A percentile compares a stretch with the other conserved stretches of the same genome.
phyloP scores from a whole-genome alignment of 2,797 vertebrate genomes.

The Spatula versicolor region DNA sequence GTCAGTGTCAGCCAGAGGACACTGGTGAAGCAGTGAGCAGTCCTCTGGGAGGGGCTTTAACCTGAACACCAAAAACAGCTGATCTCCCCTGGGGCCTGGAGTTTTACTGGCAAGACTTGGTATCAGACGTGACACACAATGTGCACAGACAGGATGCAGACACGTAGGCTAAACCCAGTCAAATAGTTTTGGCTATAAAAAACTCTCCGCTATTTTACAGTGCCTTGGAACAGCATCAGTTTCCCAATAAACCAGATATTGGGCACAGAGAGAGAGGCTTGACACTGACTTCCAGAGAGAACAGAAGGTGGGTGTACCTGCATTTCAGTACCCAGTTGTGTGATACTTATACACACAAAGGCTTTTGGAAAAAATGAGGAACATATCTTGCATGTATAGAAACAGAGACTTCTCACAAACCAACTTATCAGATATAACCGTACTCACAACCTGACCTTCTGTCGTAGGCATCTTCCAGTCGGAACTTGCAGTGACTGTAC shows the following conservation, averaged over 20 bases:
- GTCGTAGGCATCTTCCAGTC: rapidly evolving
- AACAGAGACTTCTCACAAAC: background rate
- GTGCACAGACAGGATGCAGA: background rate
- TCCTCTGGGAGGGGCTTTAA: background rate
- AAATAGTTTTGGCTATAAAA: background rate
- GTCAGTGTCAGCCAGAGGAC: background rate
- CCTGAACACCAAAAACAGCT: background rate
- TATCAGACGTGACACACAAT: background rate
- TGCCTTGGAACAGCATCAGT: background rate
- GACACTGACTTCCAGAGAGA: background rate
- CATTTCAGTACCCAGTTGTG: background rate
- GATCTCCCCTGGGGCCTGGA: rapidly evolving
- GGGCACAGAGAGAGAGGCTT: background rate
- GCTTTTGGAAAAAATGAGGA: background rate
- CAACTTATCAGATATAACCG: background rate
- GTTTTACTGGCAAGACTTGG: background rate
- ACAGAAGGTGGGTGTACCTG: background rate
- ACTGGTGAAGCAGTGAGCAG: background rate
- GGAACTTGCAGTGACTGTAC: background rate
- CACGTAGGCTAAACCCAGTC: background rate
- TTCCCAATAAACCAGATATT: background rate
- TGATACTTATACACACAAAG: too few species aligned
- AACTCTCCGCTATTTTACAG: background rate
- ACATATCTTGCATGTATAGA: background rate
- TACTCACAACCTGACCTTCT: background rate